Percentiles rank a stretch among this genome's conserved stretches.
phyloP scores from a whole-genome alignment of 2,888 invertebrate species.

The Punctoribates punctum region DNA sequence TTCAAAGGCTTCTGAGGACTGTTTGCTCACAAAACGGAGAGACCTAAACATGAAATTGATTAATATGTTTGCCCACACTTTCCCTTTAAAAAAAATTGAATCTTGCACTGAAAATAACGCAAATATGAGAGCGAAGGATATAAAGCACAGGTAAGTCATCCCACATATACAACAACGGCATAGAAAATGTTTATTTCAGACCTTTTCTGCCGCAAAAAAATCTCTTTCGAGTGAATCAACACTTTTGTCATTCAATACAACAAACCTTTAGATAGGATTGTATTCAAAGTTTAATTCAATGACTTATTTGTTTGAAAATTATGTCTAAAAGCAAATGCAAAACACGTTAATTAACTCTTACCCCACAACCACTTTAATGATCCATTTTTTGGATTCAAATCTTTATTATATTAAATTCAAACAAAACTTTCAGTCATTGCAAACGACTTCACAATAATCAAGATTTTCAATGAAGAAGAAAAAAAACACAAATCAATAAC shows the following conservation, averaged over 20 bases:
- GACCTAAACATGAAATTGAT: not conserved
- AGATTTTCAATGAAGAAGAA: not conserved
- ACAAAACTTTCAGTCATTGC: not conserved
- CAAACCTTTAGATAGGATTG: not conserved
- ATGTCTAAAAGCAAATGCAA: slow-evolving; percentile 12
- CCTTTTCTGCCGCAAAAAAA: not conserved
- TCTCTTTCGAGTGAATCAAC: not conserved
- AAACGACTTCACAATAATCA: not conserved
- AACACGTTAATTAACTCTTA: not conserved
- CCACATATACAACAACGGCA: not conserved
- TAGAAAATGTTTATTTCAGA: not conserved
- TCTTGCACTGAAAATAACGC: too few species aligned
- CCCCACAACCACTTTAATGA: slow-evolving; percentile 6
- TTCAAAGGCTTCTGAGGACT: not conserved
- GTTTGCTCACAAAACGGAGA: not conserved
- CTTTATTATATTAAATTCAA: not conserved
- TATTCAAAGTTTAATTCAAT: not conserved
- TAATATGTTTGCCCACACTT: not conserved
- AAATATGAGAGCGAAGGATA: too few species aligned
- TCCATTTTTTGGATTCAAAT: not conserved
- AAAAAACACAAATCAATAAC: not conserved
- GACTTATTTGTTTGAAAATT: not conserved
- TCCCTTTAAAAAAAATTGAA: too few species aligned
- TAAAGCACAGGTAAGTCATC: not conserved
- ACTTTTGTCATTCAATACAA: not conserved